Evolutionary conservation across 2,113 vertebrate genomes (phyloP).

Genomic region (Bos taurus): DNA sequence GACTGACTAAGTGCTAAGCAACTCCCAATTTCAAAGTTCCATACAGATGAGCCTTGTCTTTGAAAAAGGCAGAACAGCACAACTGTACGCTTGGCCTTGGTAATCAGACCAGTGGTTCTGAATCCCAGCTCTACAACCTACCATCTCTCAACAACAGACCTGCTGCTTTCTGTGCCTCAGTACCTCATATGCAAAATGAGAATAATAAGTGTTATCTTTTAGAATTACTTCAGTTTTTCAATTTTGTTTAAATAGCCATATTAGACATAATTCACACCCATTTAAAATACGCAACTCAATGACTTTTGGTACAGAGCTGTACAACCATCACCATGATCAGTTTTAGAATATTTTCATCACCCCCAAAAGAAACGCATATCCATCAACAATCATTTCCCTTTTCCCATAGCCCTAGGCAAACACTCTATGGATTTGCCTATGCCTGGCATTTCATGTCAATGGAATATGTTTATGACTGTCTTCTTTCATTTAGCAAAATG

Average conservation of each 20-base stretch:
- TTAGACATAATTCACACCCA: not conserved
- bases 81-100: not conserved
- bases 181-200: not conserved
- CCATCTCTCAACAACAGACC: not conserved
- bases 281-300: not conserved
- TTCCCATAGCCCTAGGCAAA: not conserved
- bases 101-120: not conserved
- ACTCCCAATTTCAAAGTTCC: slow-evolving; percentile 14
- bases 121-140: not conserved
- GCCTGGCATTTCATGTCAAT: not conserved
- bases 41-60: not conserved
- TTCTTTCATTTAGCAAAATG: not conserved
- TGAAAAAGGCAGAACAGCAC: not conserved
- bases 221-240: not conserved
- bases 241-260: not conserved
- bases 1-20: slow-evolving; percentile 23
- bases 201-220: not conserved
- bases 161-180: not conserved
- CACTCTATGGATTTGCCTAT: not conserved
- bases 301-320: not conserved
- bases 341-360: not conserved
- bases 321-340: not conserved
- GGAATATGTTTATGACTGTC: not conserved
- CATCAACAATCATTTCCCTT: not conserved
- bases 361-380: not conserved